Conservation (phyloP, 1,140 invertebrate species). For the Augochlora pura region DNA sequence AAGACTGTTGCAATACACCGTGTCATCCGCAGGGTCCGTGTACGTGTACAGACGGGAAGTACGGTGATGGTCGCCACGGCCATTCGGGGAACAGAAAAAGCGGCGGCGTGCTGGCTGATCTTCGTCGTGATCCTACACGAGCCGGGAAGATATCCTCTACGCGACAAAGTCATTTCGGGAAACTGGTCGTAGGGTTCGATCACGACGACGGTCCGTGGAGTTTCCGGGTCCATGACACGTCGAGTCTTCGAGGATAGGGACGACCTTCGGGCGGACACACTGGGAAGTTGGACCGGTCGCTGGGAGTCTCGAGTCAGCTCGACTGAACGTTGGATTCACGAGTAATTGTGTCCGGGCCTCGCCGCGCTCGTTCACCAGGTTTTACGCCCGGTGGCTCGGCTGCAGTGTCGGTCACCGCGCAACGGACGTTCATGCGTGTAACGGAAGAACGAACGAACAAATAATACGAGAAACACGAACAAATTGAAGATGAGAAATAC, state of each 20-base stretch:
- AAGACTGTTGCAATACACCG: constrained; percentile 73
- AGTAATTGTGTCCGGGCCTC: constrained; percentile 1
- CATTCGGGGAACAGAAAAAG: neutral
- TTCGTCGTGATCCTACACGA: neutral
- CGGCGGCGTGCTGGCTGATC: neutral
- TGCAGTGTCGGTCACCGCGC: constrained; percentile 5
- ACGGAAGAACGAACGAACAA: constrained; percentile 44
- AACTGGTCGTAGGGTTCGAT: neutral
- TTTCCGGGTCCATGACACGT: no score
- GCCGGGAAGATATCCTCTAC: neutral
- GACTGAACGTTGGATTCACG: neutral
- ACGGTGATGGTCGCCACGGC: neutral
- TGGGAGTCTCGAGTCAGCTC: no score
- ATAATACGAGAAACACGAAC: constrained; percentile 14
- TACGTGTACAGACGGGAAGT: constrained; percentile 64
- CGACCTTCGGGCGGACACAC: neutral
- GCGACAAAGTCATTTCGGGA: neutral
- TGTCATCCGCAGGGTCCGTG: constrained; percentile 76
- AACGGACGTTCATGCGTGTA: constrained; percentile 40
- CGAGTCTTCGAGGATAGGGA: no score
- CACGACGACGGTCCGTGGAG: no score
- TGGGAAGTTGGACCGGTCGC: neutral
- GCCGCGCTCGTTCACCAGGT: constrained; percentile 33
- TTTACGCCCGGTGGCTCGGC: constrained; percentile 10
- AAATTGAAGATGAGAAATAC: constrained; percentile 76